Base-by-base conservation (phyloP, 2,888 invertebrate species). In the Anaspis maculata region DNA sequence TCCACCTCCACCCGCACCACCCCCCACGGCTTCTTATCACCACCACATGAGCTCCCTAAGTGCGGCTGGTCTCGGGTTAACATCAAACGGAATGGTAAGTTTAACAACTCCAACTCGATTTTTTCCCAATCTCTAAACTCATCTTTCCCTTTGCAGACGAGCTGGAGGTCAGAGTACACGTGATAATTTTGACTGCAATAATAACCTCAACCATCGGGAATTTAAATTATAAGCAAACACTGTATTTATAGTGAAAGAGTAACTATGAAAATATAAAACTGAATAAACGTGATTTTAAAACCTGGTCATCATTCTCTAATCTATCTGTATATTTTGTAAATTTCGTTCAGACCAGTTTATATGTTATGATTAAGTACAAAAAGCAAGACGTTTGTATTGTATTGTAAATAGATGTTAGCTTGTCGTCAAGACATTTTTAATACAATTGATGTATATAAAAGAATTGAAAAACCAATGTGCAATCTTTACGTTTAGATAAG, bases 151-250 rank as follows among this genome's bases (percentile, higher is more conserved):
- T 79, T 78, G 39, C 79, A 89, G 89, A 82, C 83, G 67, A 83
- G 88, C 61, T 89, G 89, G 89, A 79, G 89, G 71, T 83, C 87
- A 60, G 89, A 89, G 70, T 89, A 89, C 70, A 87, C 89, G 84
- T 89, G 88, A 89, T 87, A 82, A 33, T 33, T 10, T 7, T 4
- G 12, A 24, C 38, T 35, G 27, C 14, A 27, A 27, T 26, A 41
- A 41, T 25, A 39, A n/a, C 42, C 42, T 48, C 42, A 40, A 36
- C 35, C 42, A 34, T 26, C 23, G 48, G 49, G 48, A 52, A 49
- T 52, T 49, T 46, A 53, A n/a, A 45, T 49, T 49, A 49, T 49
- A 47, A 49, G 31, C 50, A 42, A 37, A 39, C 29, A 42, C 44
- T 58, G 54, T 53, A 54, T 51, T 54, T 54, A 54, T 44, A 41